phyloP scores from a whole-genome alignment of 1,140 invertebrate species.

The Procambarus clarkii region DNA sequence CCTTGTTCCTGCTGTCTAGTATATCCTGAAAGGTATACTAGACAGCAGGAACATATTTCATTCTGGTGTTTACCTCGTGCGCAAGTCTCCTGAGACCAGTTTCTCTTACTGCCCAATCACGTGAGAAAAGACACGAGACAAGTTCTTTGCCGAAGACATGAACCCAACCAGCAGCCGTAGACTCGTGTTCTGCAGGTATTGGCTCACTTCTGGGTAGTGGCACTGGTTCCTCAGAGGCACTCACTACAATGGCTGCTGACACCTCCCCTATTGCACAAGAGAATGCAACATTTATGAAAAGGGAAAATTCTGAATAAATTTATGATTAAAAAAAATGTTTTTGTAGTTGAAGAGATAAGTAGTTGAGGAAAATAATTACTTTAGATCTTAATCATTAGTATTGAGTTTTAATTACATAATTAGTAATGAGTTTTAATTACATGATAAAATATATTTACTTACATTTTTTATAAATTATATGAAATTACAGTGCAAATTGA shows the following conservation, averaged over 20 bases:
- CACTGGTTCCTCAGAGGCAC: constrained; percentile 64
- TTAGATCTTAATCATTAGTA: too few relatives aligned
- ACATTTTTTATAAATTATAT: neutral
- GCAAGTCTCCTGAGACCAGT: constrained; percentile 75
- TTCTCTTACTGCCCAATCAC: constrained; percentile 78
- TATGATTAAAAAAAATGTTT: too few relatives aligned
- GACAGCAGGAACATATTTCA: neutral
- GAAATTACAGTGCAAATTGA: neutral
- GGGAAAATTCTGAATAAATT: neutral
- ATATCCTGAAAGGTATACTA: too few relatives aligned
- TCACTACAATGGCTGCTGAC: constrained; percentile 61
- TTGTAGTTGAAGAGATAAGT: too few relatives aligned
- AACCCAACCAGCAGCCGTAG: constrained; percentile 75
- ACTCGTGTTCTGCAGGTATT: constrained; percentile 75
- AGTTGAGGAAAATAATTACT: too few relatives aligned
- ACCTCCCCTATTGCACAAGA: constrained; percentile 74
- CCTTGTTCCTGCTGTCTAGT: too few relatives aligned
- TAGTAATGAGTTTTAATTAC: too few relatives aligned
- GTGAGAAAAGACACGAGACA: constrained; percentile 76
- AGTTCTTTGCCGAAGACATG: constrained; percentile 76
- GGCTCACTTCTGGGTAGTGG: constrained; percentile 75
- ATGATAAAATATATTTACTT: neutral
- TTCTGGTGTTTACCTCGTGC: constrained; percentile 73
- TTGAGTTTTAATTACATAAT: too few relatives aligned
- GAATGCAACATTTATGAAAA: neutral